A percentile compares a stretch with the other conserved stretches of the same genome.
These are phyloP conservation scores for Rhorus exstirpatorius DNA, from an alignment of 2,888 invertebrate species.

Conservation along the genomic window DNA sequence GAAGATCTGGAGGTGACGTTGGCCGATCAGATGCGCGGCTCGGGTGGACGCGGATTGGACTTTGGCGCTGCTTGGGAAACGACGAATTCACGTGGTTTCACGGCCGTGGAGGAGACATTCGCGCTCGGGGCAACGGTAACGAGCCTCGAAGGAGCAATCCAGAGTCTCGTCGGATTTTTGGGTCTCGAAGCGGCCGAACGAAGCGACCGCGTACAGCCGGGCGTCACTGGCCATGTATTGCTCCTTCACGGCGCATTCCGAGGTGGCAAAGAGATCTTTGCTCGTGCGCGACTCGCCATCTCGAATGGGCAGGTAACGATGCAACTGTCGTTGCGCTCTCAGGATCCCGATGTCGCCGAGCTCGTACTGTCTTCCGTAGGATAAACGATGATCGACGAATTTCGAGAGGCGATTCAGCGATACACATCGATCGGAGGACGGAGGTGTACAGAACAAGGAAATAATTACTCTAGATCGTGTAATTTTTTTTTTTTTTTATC, in stretches of 20 bases:
- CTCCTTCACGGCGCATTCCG: constrained; percentile 95
- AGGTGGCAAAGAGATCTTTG: constrained; percentile 95
- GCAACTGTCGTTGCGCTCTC: constrained; percentile 96
- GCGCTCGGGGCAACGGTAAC: constrained; percentile 92
- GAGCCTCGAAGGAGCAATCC: constrained; percentile 94
- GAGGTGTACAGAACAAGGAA: constrained; percentile 38
- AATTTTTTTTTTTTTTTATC: background rate
- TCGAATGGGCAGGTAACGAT: constrained; percentile 95
- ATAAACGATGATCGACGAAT: constrained; percentile 85
- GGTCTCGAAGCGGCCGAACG: constrained; percentile 95
- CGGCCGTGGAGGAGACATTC: constrained; percentile 97
- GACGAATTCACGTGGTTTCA: constrained; percentile 86
- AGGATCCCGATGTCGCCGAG: constrained; percentile 94
- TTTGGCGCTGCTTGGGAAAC: constrained; percentile 90
- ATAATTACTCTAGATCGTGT: constrained; percentile 18
- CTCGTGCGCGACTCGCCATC: constrained; percentile 94
- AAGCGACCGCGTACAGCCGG: constrained; percentile 93
- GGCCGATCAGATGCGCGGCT: constrained; percentile 94
- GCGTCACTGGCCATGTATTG: constrained; percentile 93
- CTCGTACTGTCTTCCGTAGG: constrained; percentile 95
- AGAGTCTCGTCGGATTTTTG: constrained; percentile 93
- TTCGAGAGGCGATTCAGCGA: background rate
- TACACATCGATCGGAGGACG: background rate
- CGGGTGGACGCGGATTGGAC: constrained; percentile 86
- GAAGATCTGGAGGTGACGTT: constrained; percentile 96